A percentile compares a stretch with the other conserved stretches of the same genome.
phyloP scores from a whole-genome alignment of 2,888 invertebrate genomes.

The Pristionchus exspectatus region DNA sequence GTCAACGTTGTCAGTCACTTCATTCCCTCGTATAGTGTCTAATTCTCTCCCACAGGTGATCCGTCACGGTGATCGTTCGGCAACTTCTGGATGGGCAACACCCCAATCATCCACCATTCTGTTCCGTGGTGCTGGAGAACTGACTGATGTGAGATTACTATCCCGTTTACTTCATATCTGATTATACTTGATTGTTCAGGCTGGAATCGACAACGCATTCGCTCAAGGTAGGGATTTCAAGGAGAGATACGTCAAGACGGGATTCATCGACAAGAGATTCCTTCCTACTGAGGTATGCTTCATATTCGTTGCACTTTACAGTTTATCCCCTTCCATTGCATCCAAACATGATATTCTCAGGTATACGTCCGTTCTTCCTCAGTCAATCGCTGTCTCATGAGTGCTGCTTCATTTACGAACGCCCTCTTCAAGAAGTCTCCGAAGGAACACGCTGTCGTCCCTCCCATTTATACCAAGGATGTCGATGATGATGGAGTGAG shows the following conservation, averaged over 20 bases:
- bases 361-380: slow-evolving; percentile 29
- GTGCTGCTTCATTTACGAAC: slow-evolving; percentile 5
- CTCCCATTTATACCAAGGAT: slow-evolving; percentile 33
- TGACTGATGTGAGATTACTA: background rate
- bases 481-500: background rate
- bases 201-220: slow-evolving; percentile 33
- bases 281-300: background rate
- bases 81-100: slow-evolving; percentile 20
- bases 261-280: slow-evolving; percentile 45
- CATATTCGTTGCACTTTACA: background rate
- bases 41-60: background rate
- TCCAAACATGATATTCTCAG: background rate
- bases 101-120: background rate
- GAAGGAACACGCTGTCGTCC: slow-evolving; percentile 3
- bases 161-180: too few relatives aligned
- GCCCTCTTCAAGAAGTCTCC: slow-evolving; percentile 30
- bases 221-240: slow-evolving; percentile 33
- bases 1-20: background rate
- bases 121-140: background rate
- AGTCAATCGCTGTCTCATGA: slow-evolving; percentile 40
- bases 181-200: background rate
- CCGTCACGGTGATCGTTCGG: slow-evolving; percentile 4
- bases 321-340: background rate
- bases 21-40: background rate
- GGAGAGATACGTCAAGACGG: slow-evolving; percentile 13